Evolutionary conservation across 2,797 vertebrate genomes (phyloP).

Genomic region (Syndactyla subalaris): DNA sequence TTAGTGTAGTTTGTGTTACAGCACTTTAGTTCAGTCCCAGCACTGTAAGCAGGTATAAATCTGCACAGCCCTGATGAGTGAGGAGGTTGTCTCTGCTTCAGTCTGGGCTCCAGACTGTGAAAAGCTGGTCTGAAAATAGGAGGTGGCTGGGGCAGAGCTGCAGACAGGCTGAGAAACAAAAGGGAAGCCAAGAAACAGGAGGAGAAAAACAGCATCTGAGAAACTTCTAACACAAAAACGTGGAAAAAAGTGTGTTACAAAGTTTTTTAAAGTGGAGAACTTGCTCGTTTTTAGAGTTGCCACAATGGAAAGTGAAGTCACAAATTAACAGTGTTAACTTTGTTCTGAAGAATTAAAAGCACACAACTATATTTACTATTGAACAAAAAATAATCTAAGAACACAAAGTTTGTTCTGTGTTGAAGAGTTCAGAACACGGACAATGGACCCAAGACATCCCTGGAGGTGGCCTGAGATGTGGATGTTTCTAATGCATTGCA

Average conservation of each 20-base stretch:
- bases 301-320: neutral
- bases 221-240: neutral
- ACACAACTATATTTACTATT: neutral
- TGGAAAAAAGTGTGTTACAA: neutral
- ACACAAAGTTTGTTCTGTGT: neutral
- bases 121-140: neutral
- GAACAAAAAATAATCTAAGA: neutral
- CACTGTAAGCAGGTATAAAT: slow-evolving; percentile 5
- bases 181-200: neutral
- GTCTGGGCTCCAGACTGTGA: neutral
- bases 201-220: neutral
- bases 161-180: neutral
- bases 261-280: neutral
- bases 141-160: neutral
- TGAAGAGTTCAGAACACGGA: neutral
- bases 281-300: neutral
- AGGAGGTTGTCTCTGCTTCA: neutral
- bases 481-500: neutral
- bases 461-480: neutral
- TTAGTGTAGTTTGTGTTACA: neutral
- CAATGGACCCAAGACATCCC: neutral
- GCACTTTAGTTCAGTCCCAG: neutral
- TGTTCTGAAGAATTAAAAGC: slow-evolving; percentile 1
- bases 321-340: neutral
- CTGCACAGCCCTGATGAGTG: neutral